phyloP scores from a whole-genome alignment of 2,888 invertebrate genomes.

The Marronus borbonicus region DNA sequence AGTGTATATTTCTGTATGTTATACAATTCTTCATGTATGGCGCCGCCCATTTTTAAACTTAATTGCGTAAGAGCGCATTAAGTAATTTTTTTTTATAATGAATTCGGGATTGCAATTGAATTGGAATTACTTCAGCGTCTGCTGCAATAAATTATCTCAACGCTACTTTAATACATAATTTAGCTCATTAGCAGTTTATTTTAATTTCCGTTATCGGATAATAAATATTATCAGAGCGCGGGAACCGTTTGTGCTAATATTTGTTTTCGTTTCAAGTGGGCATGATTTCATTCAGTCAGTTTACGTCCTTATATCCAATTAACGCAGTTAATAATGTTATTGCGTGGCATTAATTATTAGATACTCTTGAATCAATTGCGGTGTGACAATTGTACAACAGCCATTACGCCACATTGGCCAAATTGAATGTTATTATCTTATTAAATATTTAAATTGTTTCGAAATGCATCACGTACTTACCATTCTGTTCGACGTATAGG shows the following conservation, averaged over 20 bases:
- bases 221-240: no score
- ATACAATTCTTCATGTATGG: no score
- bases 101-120: background rate
- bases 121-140: background rate
- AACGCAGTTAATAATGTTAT: constrained; percentile 12
- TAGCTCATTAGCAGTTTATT: no score
- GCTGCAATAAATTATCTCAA: no score
- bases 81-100: no score
- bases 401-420: constrained; percentile 19
- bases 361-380: constrained; percentile 25
- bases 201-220: no score
- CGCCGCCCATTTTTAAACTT: no score
- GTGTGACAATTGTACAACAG: constrained; percentile 12
- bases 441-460: constrained; percentile 40
- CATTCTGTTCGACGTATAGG: background rate
- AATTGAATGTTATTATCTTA: constrained; percentile 32
- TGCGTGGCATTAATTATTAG: constrained; percentile 25
- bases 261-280: no score
- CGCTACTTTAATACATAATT: no score
- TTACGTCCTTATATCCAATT: background rate
- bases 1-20: no score
- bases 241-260: no score
- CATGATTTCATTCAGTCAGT: background rate
- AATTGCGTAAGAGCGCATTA: no score
- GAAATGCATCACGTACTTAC: constrained; percentile 10